Evolutionary conservation across 35 echinoderm and acorn worm species (phyloP), one percentile per base, ranked within the genome.

Genomic region (Anneissia japonica): DNA sequence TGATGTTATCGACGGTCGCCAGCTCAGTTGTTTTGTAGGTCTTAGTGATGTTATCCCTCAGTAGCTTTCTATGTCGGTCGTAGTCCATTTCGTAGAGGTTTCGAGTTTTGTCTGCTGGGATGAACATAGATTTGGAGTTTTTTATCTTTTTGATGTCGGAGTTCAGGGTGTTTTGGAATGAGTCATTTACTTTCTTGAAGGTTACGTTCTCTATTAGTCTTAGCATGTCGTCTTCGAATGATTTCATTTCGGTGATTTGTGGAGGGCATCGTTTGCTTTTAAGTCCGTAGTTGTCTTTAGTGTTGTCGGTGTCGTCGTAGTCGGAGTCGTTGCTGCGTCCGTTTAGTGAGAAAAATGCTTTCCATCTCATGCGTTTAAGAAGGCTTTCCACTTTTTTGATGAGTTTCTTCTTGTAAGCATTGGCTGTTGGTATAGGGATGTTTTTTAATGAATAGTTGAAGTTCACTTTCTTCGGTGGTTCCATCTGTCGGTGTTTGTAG

Each of bases 301-400:
- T 38, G 31, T 33, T 11, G 4, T 16, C 32, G 80, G 11, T 45
- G 6, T 86, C 36, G 35, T 74, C 46, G n/a, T n/a, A n/a, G n/a
- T n/a, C n/a, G n/a, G n/a, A n/a, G n/a, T n/a, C n/a, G n/a, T n/a
- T n/a, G n/a, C n/a, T n/a, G n/a, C n/a, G n/a, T n/a, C n/a, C n/a
- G 3, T 85, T 85, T 74, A 85, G 83, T 45, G 32, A 85, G 51
- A 85, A 85, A 28, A 4, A 74, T 30, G 83, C 83, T 39, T 75
- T 85, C 46, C 83, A 85, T 3, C 83, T 45, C 56, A 74, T 83
- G 38, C 38, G 81, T 55, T 83, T 83, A 7, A 83, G 39, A n/a
- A 83, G 37, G 36, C 81, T 83, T 35, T 85, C 83, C 29, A 85
- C 72, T 38, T 85, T 85, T 36, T 85, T 56, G 5, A 85, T 85